A percentile compares a stretch with the other conserved stretches of the same genome.
These are phyloP conservation scores for Drosophila kepulauana DNA, from an alignment of 1,140 invertebrate species.

Conservation along the genomic window DNA sequence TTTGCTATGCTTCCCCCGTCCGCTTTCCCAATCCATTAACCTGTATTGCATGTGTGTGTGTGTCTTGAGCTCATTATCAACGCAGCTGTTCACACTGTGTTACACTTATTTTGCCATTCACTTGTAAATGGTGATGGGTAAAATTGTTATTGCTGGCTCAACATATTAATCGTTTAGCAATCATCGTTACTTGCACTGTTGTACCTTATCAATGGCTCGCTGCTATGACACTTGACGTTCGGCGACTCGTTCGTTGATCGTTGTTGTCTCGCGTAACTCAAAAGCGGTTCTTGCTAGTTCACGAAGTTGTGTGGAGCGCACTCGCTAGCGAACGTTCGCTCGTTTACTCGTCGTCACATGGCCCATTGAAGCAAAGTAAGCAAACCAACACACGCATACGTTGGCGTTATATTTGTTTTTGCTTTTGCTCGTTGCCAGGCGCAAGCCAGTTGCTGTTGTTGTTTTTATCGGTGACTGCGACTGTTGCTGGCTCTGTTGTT, in stretches of 20 bases:
- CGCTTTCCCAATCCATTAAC: neutral
- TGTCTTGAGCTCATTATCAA: neutral
- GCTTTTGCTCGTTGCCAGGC: slow-evolving; percentile 36
- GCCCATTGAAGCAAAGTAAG: slow-evolving; percentile 26
- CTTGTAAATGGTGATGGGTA: neutral
- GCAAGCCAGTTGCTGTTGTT: slow-evolving; percentile 23
- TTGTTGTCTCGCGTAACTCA: neutral
- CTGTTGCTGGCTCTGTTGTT: slow-evolving; percentile 18
- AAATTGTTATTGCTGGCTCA: too few relatives aligned
- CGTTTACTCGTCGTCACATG: slow-evolving; percentile 20
- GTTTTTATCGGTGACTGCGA: slow-evolving; percentile 37
- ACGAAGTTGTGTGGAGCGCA: slow-evolving; percentile 25
- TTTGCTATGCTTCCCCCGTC: slow-evolving; percentile 8
- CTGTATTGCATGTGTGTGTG: too few relatives aligned
- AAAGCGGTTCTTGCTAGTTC: slow-evolving; percentile 49
- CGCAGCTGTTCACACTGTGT: slow-evolving; percentile 32
- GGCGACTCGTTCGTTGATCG: slow-evolving; percentile 44
- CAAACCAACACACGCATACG: slow-evolving; percentile 7
- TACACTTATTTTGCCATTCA: slow-evolving; percentile 26
- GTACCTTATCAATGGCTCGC: neutral
- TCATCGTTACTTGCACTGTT: neutral
- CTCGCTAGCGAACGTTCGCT: slow-evolving; percentile 30
- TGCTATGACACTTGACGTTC: neutral
- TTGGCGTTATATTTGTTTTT: slow-evolving; percentile 18
- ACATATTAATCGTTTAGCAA: neutral